These are phyloP conservation scores for Drosophila paulistorum DNA, from an alignment of 1,140 invertebrate species.

Conservation along the genomic window DNA sequence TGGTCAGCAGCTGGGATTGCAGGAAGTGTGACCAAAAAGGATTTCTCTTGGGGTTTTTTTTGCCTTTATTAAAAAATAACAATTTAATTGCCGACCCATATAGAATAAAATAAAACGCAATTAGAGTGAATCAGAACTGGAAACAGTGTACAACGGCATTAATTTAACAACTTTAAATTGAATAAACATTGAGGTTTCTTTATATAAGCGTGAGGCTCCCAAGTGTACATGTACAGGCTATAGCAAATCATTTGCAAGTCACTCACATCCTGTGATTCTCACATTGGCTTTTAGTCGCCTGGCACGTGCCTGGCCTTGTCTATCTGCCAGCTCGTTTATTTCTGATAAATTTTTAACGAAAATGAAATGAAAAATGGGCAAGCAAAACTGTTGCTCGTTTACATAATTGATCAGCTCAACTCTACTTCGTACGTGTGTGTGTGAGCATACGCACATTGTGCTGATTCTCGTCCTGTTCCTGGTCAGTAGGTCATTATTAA, in stretches of 20 bases:
- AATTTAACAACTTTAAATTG: neutral
- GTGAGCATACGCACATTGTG: neutral
- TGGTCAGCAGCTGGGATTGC: constrained; percentile 35
- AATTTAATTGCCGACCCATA: constrained; percentile 2
- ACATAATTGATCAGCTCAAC: constrained; percentile 60
- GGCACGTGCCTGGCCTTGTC: constrained; percentile 37
- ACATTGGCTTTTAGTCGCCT: constrained; percentile 40
- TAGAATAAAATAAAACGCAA: neutral
- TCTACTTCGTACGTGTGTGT: neutral
- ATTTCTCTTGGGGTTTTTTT: constrained; percentile 13
- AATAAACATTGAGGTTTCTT: neutral
- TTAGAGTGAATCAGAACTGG: neutral
- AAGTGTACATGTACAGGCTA: constrained; percentile 3
- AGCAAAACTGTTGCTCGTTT: constrained; percentile 57
- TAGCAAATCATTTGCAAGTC: constrained; percentile 19
- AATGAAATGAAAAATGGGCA: constrained; percentile 46
- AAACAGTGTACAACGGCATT: neutral
- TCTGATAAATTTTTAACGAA: constrained; percentile 57
- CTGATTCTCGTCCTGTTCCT: constrained; percentile 3
- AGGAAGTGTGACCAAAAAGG: constrained; percentile 11
- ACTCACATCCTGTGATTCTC: neutral
- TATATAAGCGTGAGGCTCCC: neutral
- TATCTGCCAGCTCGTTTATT: constrained; percentile 27
- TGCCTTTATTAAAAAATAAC: constrained; percentile 26
- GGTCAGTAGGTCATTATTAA: constrained; percentile 33